Evolutionary conservation across 2,113 vertebrate genomes (phyloP).

Genomic region (Cyprinodon tularosa): DNA sequence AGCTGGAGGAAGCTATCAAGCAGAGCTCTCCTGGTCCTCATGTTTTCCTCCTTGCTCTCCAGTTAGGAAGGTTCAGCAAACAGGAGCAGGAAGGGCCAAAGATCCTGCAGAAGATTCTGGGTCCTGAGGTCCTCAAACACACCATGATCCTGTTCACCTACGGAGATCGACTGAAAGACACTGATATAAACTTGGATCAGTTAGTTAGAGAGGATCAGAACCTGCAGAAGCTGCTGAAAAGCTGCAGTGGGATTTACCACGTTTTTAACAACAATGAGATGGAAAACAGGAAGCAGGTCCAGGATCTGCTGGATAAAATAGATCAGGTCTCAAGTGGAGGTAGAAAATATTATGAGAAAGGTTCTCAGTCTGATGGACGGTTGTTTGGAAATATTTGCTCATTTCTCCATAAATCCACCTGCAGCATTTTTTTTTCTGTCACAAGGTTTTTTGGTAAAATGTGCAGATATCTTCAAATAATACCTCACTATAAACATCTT

Average conservation of each 20-base stretch:
- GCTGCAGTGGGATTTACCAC: conserved; percentile 1
- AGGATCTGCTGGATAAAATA: conserved; percentile 9
- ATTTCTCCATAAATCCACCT: no score
- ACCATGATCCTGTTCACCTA: conserved; percentile 31
- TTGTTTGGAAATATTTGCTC: no score
- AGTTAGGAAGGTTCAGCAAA: conserved; percentile 22
- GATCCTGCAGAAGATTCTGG: not conserved
- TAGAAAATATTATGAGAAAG: no score
- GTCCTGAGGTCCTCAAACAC: not conserved
- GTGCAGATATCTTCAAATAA: no score
- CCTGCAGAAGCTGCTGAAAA: conserved; percentile 6
- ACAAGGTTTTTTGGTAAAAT: no score
- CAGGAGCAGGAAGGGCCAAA: conserved; percentile 9
- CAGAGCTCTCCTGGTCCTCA: conserved; percentile 24
- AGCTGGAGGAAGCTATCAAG: not conserved
- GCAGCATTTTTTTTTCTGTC: no score
- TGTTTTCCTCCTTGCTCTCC: conserved; percentile 19
- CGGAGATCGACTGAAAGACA: conserved; percentile 17
- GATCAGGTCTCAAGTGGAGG: no score
- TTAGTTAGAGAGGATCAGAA: conserved; percentile 1
- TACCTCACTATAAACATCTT: no score
- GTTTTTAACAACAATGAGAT: conserved; percentile 13
- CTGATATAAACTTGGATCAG: not conserved
- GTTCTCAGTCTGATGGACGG: no score
- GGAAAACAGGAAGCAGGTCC: conserved; percentile 10